phyloP scores from a whole-genome alignment of 2,113 vertebrate species.

The Trematomus loennbergii region DNA sequence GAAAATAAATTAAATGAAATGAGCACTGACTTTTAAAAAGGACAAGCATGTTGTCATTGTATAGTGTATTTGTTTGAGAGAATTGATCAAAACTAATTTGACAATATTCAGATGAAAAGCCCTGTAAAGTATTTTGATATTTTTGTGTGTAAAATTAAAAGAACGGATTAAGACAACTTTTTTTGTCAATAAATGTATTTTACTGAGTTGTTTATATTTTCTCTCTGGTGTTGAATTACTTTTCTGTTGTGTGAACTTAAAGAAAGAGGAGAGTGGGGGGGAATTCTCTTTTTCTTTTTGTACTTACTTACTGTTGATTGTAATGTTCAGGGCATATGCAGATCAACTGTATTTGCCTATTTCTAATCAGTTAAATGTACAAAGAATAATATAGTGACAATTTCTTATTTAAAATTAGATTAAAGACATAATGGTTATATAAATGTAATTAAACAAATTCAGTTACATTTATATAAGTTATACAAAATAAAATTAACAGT shows the following conservation, averaged over 20 bases:
- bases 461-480: too few species aligned
- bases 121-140: constrained; percentile 87
- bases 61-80: constrained; percentile 79
- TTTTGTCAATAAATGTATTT: constrained; percentile 86
- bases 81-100: constrained; percentile 77
- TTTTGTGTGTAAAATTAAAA: constrained; percentile 84
- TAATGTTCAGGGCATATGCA: too few species aligned
- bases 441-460: too few species aligned
- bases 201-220: constrained; percentile 72
- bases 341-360: too few species aligned
- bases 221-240: constrained; percentile 43
- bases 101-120: constrained; percentile 82
- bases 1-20: constrained; percentile 55
- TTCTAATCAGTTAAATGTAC: too few species aligned
- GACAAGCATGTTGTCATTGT: constrained; percentile 78
- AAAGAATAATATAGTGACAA: too few species aligned
- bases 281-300: neutral
- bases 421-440: too few species aligned
- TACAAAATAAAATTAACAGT: too few species aligned
- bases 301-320: too few species aligned
- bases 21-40: constrained; percentile 79
- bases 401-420: too few species aligned
- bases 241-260: neutral
- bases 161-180: constrained; percentile 71
- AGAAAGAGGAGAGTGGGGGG: neutral